phyloP scores from a whole-genome alignment of 2,888 invertebrate genomes.

The Beris morrisii region DNA sequence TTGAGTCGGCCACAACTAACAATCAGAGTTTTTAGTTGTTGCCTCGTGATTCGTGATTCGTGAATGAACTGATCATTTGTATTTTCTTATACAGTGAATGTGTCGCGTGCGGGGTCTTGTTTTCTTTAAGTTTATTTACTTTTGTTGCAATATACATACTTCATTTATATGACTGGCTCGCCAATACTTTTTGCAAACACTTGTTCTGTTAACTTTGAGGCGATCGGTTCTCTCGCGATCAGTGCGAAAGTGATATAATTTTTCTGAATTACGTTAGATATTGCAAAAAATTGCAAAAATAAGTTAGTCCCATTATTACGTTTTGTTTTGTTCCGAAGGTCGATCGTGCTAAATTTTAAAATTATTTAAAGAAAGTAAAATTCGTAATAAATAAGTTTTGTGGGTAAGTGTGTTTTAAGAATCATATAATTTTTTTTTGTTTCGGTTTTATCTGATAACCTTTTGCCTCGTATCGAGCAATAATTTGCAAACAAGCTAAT shows the following conservation, averaged over 20 bases:
- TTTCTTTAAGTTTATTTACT: too few species aligned
- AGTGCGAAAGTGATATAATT: neutral
- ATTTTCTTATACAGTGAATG: too few species aligned
- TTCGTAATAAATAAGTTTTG: neutral
- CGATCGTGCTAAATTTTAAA: neutral
- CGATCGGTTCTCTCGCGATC: conserved; percentile 32
- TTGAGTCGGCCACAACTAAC: too few species aligned
- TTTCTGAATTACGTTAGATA: too few species aligned
- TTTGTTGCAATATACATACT: neutral
- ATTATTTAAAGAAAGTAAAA: conserved; percentile 17
- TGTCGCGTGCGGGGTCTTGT: too few species aligned
- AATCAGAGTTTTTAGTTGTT: too few species aligned
- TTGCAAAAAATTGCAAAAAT: too few species aligned
- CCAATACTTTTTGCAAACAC: conserved; percentile 30
- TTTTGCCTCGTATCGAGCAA: neutral
- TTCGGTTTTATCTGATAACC: conserved; percentile 15
- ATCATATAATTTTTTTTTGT: too few species aligned
- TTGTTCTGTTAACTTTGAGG: conserved; percentile 33
- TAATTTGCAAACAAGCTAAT: conserved; percentile 21
- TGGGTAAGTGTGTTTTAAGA: neutral
- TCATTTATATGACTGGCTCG: conserved; percentile 19
- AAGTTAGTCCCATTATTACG: too few species aligned
- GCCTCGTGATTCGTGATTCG: too few species aligned
- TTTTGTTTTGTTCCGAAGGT: too few species aligned
- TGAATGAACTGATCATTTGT: too few species aligned